These are phyloP conservation scores for Drosophila tristis DNA, from an alignment of 1,140 invertebrate species.

Conservation along the genomic window DNA sequence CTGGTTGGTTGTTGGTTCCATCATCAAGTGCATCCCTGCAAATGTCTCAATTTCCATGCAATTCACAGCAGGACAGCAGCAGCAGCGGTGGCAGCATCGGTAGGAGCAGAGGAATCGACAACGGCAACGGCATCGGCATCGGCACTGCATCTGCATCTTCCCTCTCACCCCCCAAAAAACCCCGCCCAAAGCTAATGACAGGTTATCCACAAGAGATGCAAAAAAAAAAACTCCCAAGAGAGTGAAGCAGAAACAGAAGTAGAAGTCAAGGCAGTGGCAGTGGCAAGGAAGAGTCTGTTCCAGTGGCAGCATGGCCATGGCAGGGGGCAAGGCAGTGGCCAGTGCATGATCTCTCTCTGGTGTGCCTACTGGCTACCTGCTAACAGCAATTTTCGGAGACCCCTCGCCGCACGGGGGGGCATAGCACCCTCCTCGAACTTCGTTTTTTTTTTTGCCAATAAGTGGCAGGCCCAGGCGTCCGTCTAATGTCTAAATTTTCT, in stretches of 20 bases:
- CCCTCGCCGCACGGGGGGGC: constrained; percentile 23
- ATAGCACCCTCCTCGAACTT: background rate
- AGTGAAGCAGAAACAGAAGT: background rate
- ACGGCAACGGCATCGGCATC: background rate
- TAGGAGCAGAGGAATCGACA: constrained; percentile 1
- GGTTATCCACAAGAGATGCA: constrained; percentile 75
- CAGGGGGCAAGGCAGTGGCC: constrained; percentile 21
- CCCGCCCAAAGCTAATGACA: constrained; percentile 70
- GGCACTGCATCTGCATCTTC: constrained; percentile 35
- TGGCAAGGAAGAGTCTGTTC: too few relatives aligned
- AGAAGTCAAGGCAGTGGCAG: background rate
- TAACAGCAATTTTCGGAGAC: constrained; percentile 57
- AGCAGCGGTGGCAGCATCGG: constrained; percentile 30
- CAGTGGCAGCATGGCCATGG: too few relatives aligned
- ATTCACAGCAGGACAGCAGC: constrained; percentile 30
- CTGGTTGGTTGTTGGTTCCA: constrained; percentile 1
- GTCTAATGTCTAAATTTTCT: constrained; percentile 80
- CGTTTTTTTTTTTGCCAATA: constrained; percentile 60
- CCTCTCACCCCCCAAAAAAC: constrained; percentile 7
- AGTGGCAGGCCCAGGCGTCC: constrained; percentile 64
- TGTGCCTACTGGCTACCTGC: constrained; percentile 60
- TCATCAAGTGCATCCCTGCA: constrained; percentile 59
- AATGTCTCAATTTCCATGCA: constrained; percentile 73
- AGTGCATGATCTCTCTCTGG: constrained; percentile 62
- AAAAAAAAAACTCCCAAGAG: constrained; percentile 15